Evolutionary conservation across 2,797 vertebrate genomes (phyloP).

Genomic region (Myoxocephalus aenaeus): DNA sequence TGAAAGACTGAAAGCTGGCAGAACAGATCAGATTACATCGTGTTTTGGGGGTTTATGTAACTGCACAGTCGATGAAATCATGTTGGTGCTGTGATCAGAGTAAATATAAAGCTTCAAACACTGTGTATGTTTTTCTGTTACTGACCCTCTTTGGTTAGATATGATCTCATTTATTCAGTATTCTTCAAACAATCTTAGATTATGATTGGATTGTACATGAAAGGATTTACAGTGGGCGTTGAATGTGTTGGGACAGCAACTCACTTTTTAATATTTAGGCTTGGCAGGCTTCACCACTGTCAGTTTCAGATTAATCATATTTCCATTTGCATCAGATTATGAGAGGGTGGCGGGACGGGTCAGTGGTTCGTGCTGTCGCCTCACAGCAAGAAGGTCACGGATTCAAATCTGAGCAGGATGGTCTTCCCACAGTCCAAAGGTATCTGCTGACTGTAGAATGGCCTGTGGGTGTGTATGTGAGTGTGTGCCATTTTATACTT

Average conservation of each 20-base stretch:
- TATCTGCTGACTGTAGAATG: conserved; percentile 16
- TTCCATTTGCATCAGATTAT: conserved; percentile 54
- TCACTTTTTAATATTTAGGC: conserved; percentile 33
- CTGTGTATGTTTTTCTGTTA: conserved; percentile 24
- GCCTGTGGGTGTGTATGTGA: not conserved
- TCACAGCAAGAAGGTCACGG: conserved; percentile 13
- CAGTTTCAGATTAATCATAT: conserved; percentile 44
- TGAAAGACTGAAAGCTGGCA: conserved; percentile 13
- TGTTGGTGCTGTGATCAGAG: conserved; percentile 43
- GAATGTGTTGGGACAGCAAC: conserved; percentile 17
- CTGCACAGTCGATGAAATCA: conserved; percentile 29
- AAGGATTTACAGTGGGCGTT: conserved; percentile 37
- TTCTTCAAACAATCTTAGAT: conserved; percentile 38
- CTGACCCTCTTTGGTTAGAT: conserved; percentile 19
- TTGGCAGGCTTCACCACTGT: conserved; percentile 30
- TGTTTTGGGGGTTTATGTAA: conserved; percentile 54
- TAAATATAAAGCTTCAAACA: conserved; percentile 42
- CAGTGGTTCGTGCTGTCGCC: conserved; percentile 6
- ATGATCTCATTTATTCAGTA: conserved; percentile 40
- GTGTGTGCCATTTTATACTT: not conserved
- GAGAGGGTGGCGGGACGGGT: conserved; percentile 14
- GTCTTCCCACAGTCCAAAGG: conserved; percentile 11
- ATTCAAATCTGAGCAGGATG: conserved; percentile 1
- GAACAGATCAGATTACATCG: conserved; percentile 30
- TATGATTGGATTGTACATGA: conserved; percentile 50